Evolutionary conservation across 1,140 invertebrate genomes (phyloP).

Genomic region (Drosophila nigrodunni): DNA sequence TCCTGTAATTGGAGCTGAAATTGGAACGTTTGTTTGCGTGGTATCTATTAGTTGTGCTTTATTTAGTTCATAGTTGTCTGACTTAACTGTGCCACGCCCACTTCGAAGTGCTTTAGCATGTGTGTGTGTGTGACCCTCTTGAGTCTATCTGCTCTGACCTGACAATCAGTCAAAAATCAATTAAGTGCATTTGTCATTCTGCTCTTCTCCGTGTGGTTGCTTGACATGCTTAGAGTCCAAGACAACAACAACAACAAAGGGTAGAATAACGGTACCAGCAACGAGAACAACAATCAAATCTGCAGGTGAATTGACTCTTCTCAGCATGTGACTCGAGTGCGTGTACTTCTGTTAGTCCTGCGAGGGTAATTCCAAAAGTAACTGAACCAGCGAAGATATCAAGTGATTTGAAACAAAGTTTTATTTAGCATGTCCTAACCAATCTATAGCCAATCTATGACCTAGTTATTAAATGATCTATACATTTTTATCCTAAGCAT

Average conservation of each 20-base stretch:
- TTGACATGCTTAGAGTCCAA: slow-evolving; percentile 33
- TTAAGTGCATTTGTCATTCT: slow-evolving; percentile 50
- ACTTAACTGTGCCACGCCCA: slow-evolving; percentile 21
- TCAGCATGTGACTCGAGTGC: slow-evolving; percentile 31
- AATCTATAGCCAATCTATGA: no score
- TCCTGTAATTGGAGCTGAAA: not conserved
- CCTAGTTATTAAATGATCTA: no score
- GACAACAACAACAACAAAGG: not conserved
- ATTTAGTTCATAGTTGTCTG: not conserved
- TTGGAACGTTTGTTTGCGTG: not conserved
- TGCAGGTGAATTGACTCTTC: slow-evolving; percentile 32
- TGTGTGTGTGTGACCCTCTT: no score
- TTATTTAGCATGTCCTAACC: no score
- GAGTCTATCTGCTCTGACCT: slow-evolving; percentile 15
- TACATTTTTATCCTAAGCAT: no score
- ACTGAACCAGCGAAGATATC: no score
- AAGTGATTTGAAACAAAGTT: no score
- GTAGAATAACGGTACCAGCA: not conserved
- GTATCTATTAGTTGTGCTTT: not conserved
- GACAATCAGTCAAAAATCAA: slow-evolving; percentile 57
- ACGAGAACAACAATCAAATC: slow-evolving; percentile 17
- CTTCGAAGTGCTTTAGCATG: not conserved
- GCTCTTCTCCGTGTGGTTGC: slow-evolving; percentile 19
- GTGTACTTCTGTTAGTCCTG: slow-evolving; percentile 2
- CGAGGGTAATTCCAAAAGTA: not conserved